Evolutionary conservation across 2,888 invertebrate genomes (phyloP).

Genomic region (Andricus quercusramuli): DNA sequence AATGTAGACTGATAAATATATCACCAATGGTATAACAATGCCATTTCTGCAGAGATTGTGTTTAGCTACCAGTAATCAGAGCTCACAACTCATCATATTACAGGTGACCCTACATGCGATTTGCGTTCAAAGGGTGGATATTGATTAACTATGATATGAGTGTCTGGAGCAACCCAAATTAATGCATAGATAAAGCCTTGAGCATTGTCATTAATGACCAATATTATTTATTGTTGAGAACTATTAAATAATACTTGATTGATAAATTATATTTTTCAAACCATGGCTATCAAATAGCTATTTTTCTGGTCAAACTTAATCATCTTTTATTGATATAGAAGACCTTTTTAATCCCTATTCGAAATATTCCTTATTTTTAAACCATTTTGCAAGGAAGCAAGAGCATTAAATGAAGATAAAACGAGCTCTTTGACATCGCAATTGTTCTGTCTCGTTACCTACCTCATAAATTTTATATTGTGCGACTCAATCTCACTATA

Average conservation of each 20-base stretch:
- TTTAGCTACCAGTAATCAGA: conserved; percentile 14
- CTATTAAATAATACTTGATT: no score
- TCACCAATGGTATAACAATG: not conserved
- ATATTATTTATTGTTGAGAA: not conserved
- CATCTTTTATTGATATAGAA: not conserved
- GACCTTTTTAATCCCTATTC: not conserved
- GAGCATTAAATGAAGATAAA: conserved; percentile 36
- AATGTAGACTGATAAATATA: not conserved
- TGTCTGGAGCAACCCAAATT: not conserved
- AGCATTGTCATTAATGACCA: not conserved
- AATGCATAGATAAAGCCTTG: not conserved
- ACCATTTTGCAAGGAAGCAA: not conserved
- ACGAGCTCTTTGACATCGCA: conserved; percentile 23
- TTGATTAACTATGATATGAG: not conserved
- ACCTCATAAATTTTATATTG: conserved; percentile 29
- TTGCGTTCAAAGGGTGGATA: not conserved
- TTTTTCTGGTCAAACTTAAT: not conserved
- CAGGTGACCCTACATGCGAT: not conserved
- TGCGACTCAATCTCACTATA: not conserved
- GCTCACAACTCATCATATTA: not conserved
- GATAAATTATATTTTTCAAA: no score
- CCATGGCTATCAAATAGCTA: not conserved
- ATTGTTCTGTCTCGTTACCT: conserved; percentile 27
- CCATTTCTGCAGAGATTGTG: not conserved
- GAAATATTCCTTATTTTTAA: not conserved